Base-by-base conservation (phyloP, 2,113 vertebrate species). In the Antechinus flavipes region DNA sequence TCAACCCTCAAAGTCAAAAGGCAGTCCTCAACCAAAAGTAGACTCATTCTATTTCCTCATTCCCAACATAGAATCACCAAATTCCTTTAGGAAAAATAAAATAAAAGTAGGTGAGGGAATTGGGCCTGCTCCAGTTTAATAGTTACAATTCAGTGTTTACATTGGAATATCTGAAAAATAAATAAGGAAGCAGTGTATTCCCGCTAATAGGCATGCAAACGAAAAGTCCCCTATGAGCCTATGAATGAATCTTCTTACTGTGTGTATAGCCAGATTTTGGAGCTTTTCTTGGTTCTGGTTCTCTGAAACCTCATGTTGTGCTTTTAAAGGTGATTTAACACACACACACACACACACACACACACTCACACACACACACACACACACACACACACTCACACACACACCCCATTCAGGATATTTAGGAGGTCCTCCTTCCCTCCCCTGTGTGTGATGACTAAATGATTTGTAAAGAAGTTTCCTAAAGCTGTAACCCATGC, bases 401-500 rank as follows among this genome's bases (percentile, higher is more conserved):
- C 56, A 52, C 23, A 16, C 35, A 91, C 11, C 91, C 95, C 58
- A 96, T 96, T 92, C 30, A 91, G 68, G n/a, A 23, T 94, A 58
- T 94, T 92, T 52, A 8, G 68, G 68, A 84, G 3, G 58, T 91
- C 30, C 54, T 90, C 25, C 50, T 50, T 47, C 49, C 53, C 95
- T 91, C 53, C 68, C 16, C 0, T 95, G 90, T 94, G 90, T 97
- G 90, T 58, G 90, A 93, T 96, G 94, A 97, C 91, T 93, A 97
- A 96, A 97, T 93, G 95, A 91, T 97, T 97, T 98, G 94, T 97
- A 97, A 96, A 98, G 27, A 90, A 97, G 94, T 97, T 97, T 90
- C 95, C 97, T 96, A 93, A 95, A 98, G 95, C 94, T 97, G 98
- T 98, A 98, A 98, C 89, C 96, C 96, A 97, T 95, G 95, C 96